Evolutionary conservation across 2,113 vertebrate genomes (phyloP).

Genomic region (Rhinoderma darwinii): DNA sequence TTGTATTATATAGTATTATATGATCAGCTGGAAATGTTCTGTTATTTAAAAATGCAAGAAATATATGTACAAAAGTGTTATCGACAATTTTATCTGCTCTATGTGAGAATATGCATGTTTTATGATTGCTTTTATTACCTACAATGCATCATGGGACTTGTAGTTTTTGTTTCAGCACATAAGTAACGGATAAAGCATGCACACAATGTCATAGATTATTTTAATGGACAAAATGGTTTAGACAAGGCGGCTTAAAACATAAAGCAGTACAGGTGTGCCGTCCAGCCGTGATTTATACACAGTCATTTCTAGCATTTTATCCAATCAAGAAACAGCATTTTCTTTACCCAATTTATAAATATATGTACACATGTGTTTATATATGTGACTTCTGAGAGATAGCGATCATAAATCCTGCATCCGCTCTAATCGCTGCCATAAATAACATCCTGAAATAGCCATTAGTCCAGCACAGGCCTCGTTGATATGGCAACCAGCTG

Average conservation of each 20-base stretch:
- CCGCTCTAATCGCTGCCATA: slow-evolving; percentile 60
- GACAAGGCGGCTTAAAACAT: slow-evolving; percentile 46
- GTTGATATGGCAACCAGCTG: slow-evolving; percentile 62
- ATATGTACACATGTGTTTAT: slow-evolving; percentile 57
- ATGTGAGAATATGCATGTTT: neutral
- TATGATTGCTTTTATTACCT: slow-evolving; percentile 1
- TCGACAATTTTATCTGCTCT: neutral
- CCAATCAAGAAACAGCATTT: slow-evolving; percentile 41
- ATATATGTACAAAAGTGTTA: neutral
- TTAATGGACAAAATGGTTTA: slow-evolving; percentile 51
- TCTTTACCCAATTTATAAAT: slow-evolving; percentile 43
- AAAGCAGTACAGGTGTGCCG: slow-evolving; percentile 44
- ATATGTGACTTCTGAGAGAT: slow-evolving; percentile 37
- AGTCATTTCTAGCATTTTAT: slow-evolving; percentile 41
- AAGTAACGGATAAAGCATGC: slow-evolving; percentile 22
- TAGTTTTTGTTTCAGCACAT: slow-evolving; percentile 33
- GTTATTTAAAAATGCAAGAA: neutral
- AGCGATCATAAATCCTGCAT: slow-evolving; percentile 60
- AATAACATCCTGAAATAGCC: slow-evolving; percentile 64
- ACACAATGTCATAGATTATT: slow-evolving; percentile 41
- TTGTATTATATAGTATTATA: no score
- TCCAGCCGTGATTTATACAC: slow-evolving; percentile 35
- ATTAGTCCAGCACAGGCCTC: slow-evolving; percentile 61
- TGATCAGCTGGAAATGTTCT: neutral
- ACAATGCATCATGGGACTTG: slow-evolving; percentile 34